These are phyloP conservation scores for Heloderma charlesbogerti DNA, from an alignment of 2,113 vertebrate species.

Conservation along the genomic window DNA sequence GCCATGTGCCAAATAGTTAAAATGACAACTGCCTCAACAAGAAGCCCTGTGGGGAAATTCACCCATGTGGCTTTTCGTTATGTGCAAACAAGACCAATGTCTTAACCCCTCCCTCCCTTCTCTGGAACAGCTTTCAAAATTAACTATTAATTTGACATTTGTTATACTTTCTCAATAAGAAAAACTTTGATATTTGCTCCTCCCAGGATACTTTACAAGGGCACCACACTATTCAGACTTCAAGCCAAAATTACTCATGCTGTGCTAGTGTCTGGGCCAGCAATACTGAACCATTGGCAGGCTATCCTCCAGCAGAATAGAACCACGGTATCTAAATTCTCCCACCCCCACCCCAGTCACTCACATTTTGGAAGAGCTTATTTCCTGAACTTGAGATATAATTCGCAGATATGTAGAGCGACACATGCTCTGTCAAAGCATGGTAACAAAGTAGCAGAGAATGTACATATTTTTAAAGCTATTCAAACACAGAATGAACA, in stretches of 20 bases:
- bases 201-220: not conserved
- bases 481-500: conserved; percentile 1
- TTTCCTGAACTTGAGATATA: not conserved
- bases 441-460: not conserved
- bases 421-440: not conserved
- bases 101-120: no score
- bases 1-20: no score
- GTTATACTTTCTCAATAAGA: not conserved
- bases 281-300: not conserved
- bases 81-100: no score
- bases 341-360: not conserved
- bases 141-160: not conserved
- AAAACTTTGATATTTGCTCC: not conserved
- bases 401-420: not conserved
- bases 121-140: not conserved
- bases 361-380: not conserved
- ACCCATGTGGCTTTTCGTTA: no score
- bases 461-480: not conserved
- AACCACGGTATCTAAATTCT: not conserved
- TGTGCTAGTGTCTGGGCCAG: not conserved
- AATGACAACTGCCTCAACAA: no score
- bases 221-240: not conserved
- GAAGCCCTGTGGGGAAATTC: no score
- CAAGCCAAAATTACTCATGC: not conserved
- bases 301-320: not conserved